Conservation (phyloP, 2,888 invertebrate species). For the Ichneumoninae sp. region DNA sequence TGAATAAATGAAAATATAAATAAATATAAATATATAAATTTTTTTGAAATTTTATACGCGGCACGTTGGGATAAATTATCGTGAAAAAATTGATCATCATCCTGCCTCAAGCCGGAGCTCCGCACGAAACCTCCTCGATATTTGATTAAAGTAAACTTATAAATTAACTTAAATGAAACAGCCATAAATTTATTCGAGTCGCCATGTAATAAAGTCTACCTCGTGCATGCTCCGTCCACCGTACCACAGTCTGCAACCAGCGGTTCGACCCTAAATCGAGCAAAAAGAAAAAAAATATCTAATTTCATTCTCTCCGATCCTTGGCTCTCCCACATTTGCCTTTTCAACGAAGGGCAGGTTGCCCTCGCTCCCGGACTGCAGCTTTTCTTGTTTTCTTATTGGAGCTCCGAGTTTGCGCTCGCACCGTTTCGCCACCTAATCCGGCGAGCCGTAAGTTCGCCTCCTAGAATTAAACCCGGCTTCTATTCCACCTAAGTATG, state of each 20-base stretch:
- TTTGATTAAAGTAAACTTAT: not conserved
- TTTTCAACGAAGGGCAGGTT: not conserved
- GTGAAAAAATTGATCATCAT: too few species aligned
- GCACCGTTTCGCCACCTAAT: conserved; percentile 9
- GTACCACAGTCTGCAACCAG: not conserved
- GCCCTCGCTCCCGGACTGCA: conserved; percentile 3
- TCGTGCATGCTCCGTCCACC: not conserved
- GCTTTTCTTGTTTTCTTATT: conserved; percentile 1
- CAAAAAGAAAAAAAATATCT: conserved; percentile 3
- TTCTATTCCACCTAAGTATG: not conserved
- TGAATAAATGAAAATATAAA: too few species aligned
- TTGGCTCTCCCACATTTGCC: conserved; percentile 10
- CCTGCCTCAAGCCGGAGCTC: too few species aligned
- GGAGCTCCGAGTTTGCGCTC: not conserved
- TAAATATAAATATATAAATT: too few species aligned
- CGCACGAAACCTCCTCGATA: too few species aligned
- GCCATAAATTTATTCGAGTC: not conserved
- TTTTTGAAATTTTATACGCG: too few species aligned
- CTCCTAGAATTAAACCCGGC: not conserved
- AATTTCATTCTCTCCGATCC: conserved; percentile 27
- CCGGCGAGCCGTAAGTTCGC: not conserved
- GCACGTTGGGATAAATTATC: too few species aligned
- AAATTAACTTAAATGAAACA: not conserved
- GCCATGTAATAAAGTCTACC: not conserved
- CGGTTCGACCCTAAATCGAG: not conserved